These are phyloP conservation scores for Colistium nudipinnis DNA, from an alignment of 2,113 vertebrate genomes.

Conservation along the genomic window DNA sequence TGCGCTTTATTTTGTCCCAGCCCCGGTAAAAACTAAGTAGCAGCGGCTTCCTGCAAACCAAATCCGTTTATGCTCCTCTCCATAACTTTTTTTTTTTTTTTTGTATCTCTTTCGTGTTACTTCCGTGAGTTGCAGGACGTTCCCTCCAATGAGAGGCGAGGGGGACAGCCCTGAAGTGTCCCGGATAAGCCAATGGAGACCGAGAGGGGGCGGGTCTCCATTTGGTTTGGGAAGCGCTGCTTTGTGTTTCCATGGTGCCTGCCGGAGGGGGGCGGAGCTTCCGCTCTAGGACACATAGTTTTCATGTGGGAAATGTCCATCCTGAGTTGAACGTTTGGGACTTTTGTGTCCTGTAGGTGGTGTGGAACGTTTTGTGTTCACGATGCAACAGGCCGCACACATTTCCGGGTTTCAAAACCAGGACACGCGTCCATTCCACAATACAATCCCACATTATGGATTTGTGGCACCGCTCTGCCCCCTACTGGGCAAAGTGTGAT, in stretches of 20 bases:
- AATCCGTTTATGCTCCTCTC: conserved; percentile 65
- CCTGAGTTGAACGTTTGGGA: background rate
- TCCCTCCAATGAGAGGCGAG: conserved; percentile 65
- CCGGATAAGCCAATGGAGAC: conserved; percentile 59
- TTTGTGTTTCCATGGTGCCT: conserved; percentile 37
- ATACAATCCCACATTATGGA: too few species aligned
- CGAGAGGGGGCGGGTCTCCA: conserved; percentile 64
- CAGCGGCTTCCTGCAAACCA: conserved; percentile 31
- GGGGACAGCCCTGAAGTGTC: conserved; percentile 7
- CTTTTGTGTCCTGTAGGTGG: too few species aligned
- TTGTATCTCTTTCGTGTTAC: conserved; percentile 69
- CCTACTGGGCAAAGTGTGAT: conserved; percentile 22
- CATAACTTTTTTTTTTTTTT: conserved; percentile 75
- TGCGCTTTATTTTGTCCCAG: background rate
- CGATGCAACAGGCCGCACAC: too few species aligned
- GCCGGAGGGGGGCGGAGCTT: conserved; percentile 49
- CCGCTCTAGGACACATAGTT: conserved; percentile 7
- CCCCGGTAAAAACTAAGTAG: conserved; percentile 33
- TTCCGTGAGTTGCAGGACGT: conserved; percentile 49
- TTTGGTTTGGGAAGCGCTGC: conserved; percentile 21
- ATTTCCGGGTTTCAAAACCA: background rate
- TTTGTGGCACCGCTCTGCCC: conserved; percentile 44
- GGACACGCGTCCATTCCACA: too few species aligned
- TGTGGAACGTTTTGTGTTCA: background rate
- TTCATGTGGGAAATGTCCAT: conserved; percentile 35